Percentiles rank a stretch among this genome's conserved stretches.
phyloP scores from a whole-genome alignment of 37 sponge, comb jelly and placozoan genomes.

The Eunapius fragilis region DNA sequence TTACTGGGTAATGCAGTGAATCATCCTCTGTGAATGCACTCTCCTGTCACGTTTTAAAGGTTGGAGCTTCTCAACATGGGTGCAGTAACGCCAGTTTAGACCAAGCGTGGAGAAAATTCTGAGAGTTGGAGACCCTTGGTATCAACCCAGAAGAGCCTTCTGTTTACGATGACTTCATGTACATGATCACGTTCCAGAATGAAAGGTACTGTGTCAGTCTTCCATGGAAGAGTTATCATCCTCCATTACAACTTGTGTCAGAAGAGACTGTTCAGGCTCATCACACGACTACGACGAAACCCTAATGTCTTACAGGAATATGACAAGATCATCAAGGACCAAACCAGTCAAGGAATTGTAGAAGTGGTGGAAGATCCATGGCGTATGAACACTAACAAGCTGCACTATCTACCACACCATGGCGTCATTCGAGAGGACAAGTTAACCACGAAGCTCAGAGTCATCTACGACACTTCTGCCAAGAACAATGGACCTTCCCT shows the following conservation, averaged over 20 bases:
- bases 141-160: too few relatives aligned
- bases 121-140: conserved; percentile 22
- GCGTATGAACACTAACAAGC: background rate
- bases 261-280: too few relatives aligned
- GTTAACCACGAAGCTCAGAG: too few relatives aligned
- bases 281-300: conserved; percentile 18
- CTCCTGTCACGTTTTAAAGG: conserved; percentile 23
- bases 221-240: conserved; percentile 21
- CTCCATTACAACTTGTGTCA: conserved; percentile 30
- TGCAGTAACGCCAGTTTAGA: background rate
- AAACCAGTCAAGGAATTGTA: conserved; percentile 45
- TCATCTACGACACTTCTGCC: too few relatives aligned
- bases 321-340: conserved; percentile 41
- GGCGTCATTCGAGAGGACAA: too few relatives aligned
- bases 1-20: too few relatives aligned
- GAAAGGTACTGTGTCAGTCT: too few relatives aligned
- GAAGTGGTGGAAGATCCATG: conserved; percentile 22
- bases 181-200: too few relatives aligned
- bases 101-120: conserved; percentile 13
- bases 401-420: too few relatives aligned
- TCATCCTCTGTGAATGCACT: too few relatives aligned
- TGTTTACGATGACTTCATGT: too few relatives aligned
- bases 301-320: conserved; percentile 56
- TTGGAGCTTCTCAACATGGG: conserved; percentile 9
- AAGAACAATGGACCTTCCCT: too few relatives aligned